Percentiles rank a stretch among this genome's conserved stretches.
Evolutionary conservation across 2,888 invertebrate species (phyloP).

Genomic region (Yponomeuta cagnagella): DNA sequence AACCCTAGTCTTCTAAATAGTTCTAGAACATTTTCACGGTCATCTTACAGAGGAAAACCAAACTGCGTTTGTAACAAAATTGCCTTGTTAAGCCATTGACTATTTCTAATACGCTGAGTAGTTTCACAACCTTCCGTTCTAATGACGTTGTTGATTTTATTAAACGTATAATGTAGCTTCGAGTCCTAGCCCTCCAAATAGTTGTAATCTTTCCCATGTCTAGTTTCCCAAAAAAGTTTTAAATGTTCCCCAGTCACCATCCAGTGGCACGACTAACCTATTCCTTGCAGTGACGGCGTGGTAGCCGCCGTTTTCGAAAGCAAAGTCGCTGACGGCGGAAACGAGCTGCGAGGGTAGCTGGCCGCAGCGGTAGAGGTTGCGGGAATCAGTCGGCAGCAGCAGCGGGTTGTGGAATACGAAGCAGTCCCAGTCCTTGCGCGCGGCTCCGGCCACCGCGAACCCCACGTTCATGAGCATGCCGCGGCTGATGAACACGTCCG

Average conservation of each 20-base stretch:
- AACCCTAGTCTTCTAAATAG: too few species aligned
- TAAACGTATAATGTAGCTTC: too few species aligned
- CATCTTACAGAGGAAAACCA: too few species aligned
- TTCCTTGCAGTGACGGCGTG: not conserved
- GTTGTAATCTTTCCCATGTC: too few species aligned
- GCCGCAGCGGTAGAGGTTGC: constrained; percentile 91
- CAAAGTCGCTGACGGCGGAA: constrained; percentile 81
- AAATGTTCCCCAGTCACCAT: not conserved
- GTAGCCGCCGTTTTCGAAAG: not conserved
- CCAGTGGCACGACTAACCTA: not conserved
- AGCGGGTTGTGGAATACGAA: constrained; percentile 96
- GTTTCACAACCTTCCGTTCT: too few species aligned
- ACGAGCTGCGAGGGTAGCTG: constrained; percentile 90
- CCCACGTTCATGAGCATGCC: constrained; percentile 91
- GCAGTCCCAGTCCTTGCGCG: constrained; percentile 79
- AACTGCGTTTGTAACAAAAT: too few species aligned
- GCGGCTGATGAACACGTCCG: constrained; percentile 22
- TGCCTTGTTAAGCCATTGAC: too few species aligned
- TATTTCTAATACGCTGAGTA: too few species aligned
- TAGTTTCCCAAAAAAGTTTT: not conserved
- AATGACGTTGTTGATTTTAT: too few species aligned
- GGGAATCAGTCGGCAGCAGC: constrained; percentile 89
- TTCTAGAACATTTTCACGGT: too few species aligned
- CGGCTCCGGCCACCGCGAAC: constrained; percentile 86
- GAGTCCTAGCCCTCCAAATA: too few species aligned